Conservation (phyloP, 1,140 invertebrate species). For the Trissolcus basalis region DNA sequence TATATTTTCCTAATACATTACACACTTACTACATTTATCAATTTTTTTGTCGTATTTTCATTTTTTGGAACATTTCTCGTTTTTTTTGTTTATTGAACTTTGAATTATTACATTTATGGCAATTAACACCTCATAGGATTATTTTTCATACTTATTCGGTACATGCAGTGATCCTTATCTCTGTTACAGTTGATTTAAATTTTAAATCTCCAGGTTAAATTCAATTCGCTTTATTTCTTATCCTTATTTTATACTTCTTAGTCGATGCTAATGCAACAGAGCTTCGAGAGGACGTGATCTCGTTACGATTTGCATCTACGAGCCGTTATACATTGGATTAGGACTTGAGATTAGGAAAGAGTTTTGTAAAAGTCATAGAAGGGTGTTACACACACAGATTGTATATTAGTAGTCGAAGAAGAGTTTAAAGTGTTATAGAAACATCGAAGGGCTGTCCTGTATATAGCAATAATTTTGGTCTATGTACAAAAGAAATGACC, state of each 20-base stretch:
- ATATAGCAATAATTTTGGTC: slow-evolving; percentile 24
- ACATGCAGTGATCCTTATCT: too few species aligned
- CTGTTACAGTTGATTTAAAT: too few species aligned
- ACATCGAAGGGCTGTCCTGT: slow-evolving; percentile 36
- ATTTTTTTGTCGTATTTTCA: slow-evolving; percentile 18
- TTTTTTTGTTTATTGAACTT: slow-evolving; percentile 6
- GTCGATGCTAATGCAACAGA: slow-evolving; percentile 5
- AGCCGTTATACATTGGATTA: slow-evolving; percentile 28
- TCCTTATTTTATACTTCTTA: not conserved
- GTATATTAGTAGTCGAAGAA: slow-evolving; percentile 45
- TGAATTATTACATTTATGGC: slow-evolving; percentile 23
- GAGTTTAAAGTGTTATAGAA: slow-evolving; percentile 54
- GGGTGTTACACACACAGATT: slow-evolving; percentile 38
- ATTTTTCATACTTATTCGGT: too few species aligned
- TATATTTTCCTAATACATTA: slow-evolving; percentile 42
- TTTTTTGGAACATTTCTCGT: slow-evolving; percentile 43
- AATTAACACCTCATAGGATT: not conserved
- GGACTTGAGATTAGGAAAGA: slow-evolving; percentile 23
- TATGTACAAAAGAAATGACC: slow-evolving; percentile 50
- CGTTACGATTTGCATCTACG: slow-evolving; percentile 27
- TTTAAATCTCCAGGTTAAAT: too few species aligned
- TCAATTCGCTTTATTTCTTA: too few species aligned
- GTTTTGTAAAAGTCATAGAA: slow-evolving; percentile 39
- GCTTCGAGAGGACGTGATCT: slow-evolving; percentile 26
- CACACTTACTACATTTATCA: slow-evolving; percentile 50